Evolutionary conservation across 2,888 invertebrate species (phyloP).

Genomic region (Zonitis immaculata): DNA sequence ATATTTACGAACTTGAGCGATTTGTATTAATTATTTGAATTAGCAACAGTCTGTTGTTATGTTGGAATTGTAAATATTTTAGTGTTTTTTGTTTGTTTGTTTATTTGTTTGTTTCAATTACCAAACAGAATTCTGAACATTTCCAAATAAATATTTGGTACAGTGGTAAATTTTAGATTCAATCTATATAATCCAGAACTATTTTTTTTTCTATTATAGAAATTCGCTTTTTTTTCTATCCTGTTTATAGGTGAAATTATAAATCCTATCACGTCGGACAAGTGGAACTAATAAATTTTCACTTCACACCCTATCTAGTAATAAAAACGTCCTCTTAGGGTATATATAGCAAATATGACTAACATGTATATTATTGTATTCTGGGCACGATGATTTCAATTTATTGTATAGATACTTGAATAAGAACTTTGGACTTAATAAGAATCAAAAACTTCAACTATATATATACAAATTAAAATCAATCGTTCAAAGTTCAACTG

Average conservation of each 20-base stretch:
- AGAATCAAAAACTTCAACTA: background rate
- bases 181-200: slow-evolving; percentile 25
- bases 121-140: background rate
- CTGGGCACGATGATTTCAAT: slow-evolving; percentile 30
- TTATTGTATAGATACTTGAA: slow-evolving; percentile 18
- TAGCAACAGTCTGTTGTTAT: background rate
- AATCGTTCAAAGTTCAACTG: no score
- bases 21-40: slow-evolving; percentile 22
- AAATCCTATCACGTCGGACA: slow-evolving; percentile 39
- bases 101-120: background rate
- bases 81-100: no score
- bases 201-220: background rate
- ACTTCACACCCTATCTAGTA: slow-evolving; percentile 39
- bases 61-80: background rate
- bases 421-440: background rate
- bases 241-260: slow-evolving; percentile 34
- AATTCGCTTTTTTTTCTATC: slow-evolving; percentile 12
- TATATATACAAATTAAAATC: background rate
- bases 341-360: slow-evolving; percentile 31
- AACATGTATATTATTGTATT: slow-evolving; percentile 28
- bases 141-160: slow-evolving; percentile 10
- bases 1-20: slow-evolving; percentile 16
- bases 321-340: slow-evolving; percentile 40
- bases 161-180: slow-evolving; percentile 29
- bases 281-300: slow-evolving; percentile 45